Conservation (phyloP, 1,140 invertebrate genomes). For the Phortica variegata region DNA sequence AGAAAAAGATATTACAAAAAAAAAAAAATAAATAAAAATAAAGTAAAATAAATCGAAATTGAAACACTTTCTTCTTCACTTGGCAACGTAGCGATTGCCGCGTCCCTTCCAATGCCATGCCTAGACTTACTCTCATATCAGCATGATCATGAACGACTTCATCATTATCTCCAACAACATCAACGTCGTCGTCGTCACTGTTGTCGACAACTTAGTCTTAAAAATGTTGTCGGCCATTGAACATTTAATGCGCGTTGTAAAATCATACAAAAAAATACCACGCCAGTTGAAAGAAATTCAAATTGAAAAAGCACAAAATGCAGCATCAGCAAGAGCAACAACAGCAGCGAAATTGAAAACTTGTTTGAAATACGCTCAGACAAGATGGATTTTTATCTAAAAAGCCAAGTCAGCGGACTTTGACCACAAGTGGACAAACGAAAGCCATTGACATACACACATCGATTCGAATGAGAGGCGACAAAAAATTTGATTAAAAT, state of each 20-base stretch:
- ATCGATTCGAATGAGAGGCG: too few relatives aligned
- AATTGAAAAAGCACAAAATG: conserved; percentile 23
- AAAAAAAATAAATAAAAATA: conserved; percentile 23
- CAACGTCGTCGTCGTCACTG: neutral
- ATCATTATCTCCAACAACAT: too few relatives aligned
- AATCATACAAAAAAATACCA: too few relatives aligned
- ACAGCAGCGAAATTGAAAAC: conserved; percentile 12
- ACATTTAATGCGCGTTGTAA: too few relatives aligned
- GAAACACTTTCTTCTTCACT: too few relatives aligned
- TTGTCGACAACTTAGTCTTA: conserved; percentile 23
- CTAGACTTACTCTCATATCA: too few relatives aligned
- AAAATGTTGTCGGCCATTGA: conserved; percentile 19
- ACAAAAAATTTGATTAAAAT: too few relatives aligned
- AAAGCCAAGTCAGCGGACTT: conserved; percentile 23
- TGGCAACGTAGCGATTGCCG: too few relatives aligned
- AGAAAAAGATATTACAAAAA: conserved; percentile 2
- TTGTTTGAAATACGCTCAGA: conserved; percentile 28
- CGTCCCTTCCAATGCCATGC: too few relatives aligned
- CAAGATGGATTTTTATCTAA: conserved; percentile 7
- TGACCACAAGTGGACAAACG: conserved; percentile 21
- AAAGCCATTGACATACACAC: conserved; percentile 11
- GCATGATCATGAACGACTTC: too few relatives aligned
- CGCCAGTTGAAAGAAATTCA: conserved; percentile 32
- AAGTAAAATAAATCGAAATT: conserved; percentile 15
- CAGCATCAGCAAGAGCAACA: conserved; percentile 16